Base-by-base conservation (phyloP, 2,888 invertebrate genomes). In the Clunio marinus region DNA sequence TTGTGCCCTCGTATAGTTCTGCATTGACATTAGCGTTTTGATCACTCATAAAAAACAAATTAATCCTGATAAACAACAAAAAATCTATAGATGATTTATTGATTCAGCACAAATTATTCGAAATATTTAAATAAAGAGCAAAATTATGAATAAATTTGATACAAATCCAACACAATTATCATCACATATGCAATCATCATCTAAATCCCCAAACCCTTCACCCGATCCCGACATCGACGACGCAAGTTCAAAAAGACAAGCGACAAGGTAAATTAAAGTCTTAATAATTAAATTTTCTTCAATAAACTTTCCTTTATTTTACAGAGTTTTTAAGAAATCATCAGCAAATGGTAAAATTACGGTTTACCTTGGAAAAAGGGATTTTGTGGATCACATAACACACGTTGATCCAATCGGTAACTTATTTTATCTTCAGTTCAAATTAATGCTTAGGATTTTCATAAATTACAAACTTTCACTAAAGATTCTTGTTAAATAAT, bases 271-370 rank as follows among this genome's bases (percentile, higher is more conserved):
- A 73, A 73, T 51, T 51, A 22, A 51, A 32, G 35, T 5, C 35
- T n/a, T n/a, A n/a, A n/a, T n/a, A n/a, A n/a, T n/a, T n/a, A n/a
- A n/a, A n/a, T n/a, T n/a, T n/a, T 17, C n/a, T 8, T n/a, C n/a
- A 15, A n/a, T 5, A 45, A 45, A 15, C 17, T 45, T 17, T 45
- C 4, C n/a, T 15, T 45, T 3, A 65, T 69, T 46, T 70, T 71
- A 74, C 81, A 88, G 94, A 78, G 96, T 96, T 65, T 96, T 96
- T 82, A 96, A 96, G 83, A 96, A 96, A 80, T 94, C 94, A 80
- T 94, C 94, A 70, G 95, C 95, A 66, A 96, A 96, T 84, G 95
- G 95, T 76, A 96, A 95, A 84, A 90, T 93, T 75, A 93, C 93
- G 71, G 92, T 94, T 65, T 94, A 94, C 79, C 83, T 94, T 77